Evolutionary conservation across 2,888 invertebrate genomes (phyloP).

Genomic region (Agrotis segetum): DNA sequence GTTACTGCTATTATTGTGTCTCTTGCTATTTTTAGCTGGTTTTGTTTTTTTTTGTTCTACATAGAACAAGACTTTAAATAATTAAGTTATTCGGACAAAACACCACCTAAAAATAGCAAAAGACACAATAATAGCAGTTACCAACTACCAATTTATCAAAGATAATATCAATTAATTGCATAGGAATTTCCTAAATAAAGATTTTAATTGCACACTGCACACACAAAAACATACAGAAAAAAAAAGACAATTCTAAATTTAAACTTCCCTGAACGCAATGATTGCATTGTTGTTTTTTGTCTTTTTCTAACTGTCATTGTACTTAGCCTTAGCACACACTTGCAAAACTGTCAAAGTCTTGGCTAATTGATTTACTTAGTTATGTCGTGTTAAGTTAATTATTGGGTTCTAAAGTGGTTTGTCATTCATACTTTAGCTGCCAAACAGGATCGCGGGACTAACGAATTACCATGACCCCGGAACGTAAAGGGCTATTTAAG

Average conservation of each 20-base stretch:
- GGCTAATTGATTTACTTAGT: slow-evolving; percentile 41
- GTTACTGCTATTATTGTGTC: too few relatives aligned
- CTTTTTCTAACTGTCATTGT: slow-evolving; percentile 21
- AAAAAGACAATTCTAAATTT: slow-evolving; percentile 16
- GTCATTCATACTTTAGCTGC: neutral
- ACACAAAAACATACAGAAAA: slow-evolving; percentile 10
- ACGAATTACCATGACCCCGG: too few relatives aligned
- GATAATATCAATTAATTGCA: slow-evolving; percentile 18
- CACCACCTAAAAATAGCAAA: neutral
- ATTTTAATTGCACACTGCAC: slow-evolving; percentile 18
- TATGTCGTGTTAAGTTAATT: slow-evolving; percentile 32
- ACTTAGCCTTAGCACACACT: slow-evolving; percentile 34
- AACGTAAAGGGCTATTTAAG: neutral
- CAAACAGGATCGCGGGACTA: neutral
- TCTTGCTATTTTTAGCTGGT: too few relatives aligned
- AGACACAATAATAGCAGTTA: neutral
- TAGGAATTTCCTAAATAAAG: slow-evolving; percentile 35
- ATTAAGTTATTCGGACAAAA: neutral
- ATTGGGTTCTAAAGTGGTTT: slow-evolving; percentile 2
- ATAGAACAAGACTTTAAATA: too few relatives aligned
- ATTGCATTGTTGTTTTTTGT: slow-evolving; percentile 2
- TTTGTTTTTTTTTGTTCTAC: too few relatives aligned
- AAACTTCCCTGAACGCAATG: slow-evolving; percentile 38
- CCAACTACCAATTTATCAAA: neutral
- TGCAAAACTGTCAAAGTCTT: slow-evolving; percentile 7